Conservation (phyloP, 2,113 vertebrate genomes). For the Trematocara macrostoma region DNA sequence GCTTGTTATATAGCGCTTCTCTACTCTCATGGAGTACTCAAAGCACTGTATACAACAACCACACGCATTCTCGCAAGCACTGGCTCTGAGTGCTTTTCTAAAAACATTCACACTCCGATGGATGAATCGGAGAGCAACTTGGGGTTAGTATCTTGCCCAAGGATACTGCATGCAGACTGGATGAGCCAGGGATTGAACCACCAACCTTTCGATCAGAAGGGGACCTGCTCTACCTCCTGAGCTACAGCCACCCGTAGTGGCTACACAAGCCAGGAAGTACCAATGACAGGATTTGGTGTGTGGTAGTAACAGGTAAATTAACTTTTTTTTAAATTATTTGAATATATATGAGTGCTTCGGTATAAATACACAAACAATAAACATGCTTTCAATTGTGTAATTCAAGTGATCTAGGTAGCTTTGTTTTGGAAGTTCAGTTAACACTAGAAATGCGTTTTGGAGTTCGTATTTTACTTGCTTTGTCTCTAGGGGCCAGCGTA, state of each 20-base stretch:
- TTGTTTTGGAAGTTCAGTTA: not conserved
- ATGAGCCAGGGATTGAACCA: too few species aligned
- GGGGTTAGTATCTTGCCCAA: too few species aligned
- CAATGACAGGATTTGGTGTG: not conserved
- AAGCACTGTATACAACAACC: not conserved
- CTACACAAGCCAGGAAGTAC: not conserved
- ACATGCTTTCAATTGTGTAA: not conserved
- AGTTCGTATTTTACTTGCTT: not conserved
- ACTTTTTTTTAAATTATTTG: accelerated
- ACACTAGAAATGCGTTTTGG: accelerated
- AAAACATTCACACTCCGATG: accelerated
- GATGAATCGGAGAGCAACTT: too few species aligned
- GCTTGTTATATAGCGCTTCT: not conserved
- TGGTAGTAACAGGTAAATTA: not conserved
- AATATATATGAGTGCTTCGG: not conserved
- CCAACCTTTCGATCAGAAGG: too few species aligned
- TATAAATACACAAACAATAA: not conserved
- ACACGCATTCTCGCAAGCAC: not conserved
- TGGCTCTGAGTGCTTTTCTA: not conserved
- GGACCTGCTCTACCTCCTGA: too few species aligned
- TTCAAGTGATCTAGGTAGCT: not conserved
- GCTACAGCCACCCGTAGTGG: not conserved
- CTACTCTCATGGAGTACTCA: not conserved
- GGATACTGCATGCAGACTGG: too few species aligned
- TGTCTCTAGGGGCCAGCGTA: not conserved